These are phyloP conservation scores for Atrichornis clamosus DNA, from an alignment of 2,113 vertebrate genomes.

Conservation along the genomic window DNA sequence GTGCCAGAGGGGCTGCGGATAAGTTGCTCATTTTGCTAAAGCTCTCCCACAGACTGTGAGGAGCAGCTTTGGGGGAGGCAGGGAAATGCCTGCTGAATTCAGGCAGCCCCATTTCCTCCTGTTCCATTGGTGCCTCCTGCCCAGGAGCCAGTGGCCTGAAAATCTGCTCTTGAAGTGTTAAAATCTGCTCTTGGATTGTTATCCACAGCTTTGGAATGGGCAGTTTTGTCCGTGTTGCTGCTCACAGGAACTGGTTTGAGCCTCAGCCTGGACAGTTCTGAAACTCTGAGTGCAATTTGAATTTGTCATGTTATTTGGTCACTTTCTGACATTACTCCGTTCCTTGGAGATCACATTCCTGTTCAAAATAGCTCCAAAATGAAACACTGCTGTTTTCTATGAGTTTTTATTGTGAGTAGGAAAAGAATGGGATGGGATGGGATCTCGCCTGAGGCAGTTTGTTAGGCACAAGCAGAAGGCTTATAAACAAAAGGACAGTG, in stretches of 20 bases:
- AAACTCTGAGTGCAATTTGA: neutral
- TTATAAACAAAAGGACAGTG: neutral
- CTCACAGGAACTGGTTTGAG: neutral
- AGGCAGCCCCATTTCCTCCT: neutral
- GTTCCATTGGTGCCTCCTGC: accelerated
- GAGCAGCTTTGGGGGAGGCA: neutral
- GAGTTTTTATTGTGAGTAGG: neutral
- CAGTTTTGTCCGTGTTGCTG: neutral
- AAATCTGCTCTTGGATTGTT: neutral
- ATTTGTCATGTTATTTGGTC: neutral
- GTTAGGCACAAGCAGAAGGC: neutral
- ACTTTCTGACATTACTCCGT: neutral
- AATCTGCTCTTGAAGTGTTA: neutral
- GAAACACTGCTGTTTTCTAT: neutral
- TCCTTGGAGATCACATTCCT: neutral
- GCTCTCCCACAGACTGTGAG: accelerated
- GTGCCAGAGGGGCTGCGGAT: neutral
- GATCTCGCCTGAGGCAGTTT: neutral
- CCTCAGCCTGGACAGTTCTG: neutral
- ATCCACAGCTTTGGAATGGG: neutral
- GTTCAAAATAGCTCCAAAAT: neutral
- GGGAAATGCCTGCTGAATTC: too few species aligned
- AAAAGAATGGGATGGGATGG: neutral
- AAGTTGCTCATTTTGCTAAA: neutral
- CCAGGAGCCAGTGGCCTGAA: neutral